Conservation (phyloP, 1,140 invertebrate genomes). For the Megalopta genalis region DNA sequence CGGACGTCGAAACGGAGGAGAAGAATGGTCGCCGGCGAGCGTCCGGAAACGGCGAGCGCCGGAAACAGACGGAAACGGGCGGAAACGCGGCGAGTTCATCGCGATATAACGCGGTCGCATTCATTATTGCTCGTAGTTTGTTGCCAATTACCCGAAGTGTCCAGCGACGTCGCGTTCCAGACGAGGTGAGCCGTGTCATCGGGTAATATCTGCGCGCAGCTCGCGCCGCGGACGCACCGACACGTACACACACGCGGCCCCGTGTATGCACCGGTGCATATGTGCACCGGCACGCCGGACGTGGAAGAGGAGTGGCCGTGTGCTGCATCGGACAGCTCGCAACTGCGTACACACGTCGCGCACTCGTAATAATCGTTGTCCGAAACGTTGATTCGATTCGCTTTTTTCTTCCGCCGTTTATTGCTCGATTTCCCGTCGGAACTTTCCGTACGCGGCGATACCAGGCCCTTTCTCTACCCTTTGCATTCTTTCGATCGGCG, state of each 20-base stretch:
- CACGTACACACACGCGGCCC: neutral
- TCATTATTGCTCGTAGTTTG: conserved; percentile 29
- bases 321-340: conserved; percentile 59
- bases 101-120: conserved; percentile 40
- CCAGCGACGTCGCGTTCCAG: conserved; percentile 13
- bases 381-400: conserved; percentile 2
- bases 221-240: too few species aligned
- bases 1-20: too few species aligned
- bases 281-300: neutral
- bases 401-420: neutral
- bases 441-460: too few species aligned
- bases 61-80: conserved; percentile 20
- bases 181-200: conserved; percentile 17
- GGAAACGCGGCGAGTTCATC: conserved; percentile 21
- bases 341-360: conserved; percentile 38
- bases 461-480: too few species aligned
- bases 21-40: neutral
- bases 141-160: conserved; percentile 57
- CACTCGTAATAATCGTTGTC: conserved; percentile 32
- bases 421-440: neutral
- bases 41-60: neutral
- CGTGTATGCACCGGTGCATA: neutral
- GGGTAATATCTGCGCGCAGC: too few species aligned
- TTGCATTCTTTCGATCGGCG: too few species aligned
- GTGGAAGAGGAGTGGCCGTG: conserved; percentile 50